Conservation (phyloP, 2,113 vertebrate species). For the Nothoprocta pentlandii region DNA sequence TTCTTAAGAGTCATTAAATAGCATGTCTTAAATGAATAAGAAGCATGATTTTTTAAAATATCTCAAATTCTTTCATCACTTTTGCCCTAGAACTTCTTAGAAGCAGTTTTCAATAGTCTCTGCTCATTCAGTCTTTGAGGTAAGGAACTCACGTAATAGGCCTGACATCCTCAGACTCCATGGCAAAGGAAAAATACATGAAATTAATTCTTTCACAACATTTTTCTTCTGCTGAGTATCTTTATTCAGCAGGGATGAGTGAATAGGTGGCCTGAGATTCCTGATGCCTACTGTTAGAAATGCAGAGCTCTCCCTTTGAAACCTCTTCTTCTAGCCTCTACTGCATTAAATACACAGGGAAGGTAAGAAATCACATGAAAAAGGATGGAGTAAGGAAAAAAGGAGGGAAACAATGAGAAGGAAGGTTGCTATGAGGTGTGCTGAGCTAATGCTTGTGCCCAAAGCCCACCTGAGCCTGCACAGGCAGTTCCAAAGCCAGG, state of each 20-base stretch:
- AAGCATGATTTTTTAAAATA: neutral
- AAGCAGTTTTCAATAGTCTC: neutral
- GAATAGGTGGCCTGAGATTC: neutral
- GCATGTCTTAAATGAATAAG: neutral
- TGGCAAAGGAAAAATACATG: neutral
- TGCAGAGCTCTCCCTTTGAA: fast-evolving
- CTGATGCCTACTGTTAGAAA: neutral
- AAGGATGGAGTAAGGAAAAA: neutral
- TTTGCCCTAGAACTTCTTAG: neutral
- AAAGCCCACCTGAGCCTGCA: neutral
- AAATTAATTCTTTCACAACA: neutral
- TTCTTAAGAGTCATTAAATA: neutral
- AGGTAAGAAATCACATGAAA: neutral
- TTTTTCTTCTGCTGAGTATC: neutral
- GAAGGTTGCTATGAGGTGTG: neutral
- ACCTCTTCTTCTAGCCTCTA: neutral
- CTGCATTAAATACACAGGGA: neutral
- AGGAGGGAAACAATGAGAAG: neutral
- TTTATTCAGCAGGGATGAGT: neutral
- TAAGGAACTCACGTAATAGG: neutral
- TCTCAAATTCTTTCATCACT: neutral
- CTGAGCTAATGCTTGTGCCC: neutral
- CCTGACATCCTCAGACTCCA: neutral
- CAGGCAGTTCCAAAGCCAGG: neutral
- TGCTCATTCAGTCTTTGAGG: neutral